These are phyloP conservation scores for Parus major DNA, from an alignment of 2,113 vertebrate genomes.

Conservation along the genomic window DNA sequence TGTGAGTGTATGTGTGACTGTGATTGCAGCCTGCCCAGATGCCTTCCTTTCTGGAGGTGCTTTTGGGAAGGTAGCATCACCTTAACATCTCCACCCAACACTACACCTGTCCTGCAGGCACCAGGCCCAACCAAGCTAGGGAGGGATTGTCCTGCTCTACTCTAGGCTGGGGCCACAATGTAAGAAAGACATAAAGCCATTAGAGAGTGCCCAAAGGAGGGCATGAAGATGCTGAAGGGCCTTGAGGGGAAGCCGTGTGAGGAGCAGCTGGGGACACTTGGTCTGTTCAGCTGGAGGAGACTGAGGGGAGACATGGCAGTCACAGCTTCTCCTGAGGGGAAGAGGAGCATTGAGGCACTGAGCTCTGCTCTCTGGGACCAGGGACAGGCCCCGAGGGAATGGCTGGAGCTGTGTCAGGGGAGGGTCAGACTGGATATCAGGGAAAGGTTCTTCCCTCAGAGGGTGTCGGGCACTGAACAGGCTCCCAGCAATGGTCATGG, in stretches of 20 bases:
- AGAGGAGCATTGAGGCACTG: background rate
- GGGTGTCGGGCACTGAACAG: background rate
- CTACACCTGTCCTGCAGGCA: background rate
- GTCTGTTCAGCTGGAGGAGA: background rate
- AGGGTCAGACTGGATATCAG: rapidly evolving
- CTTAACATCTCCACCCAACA: too few relatives aligned
- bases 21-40: too few relatives aligned
- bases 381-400: background rate
- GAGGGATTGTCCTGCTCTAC: background rate
- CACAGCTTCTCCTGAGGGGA: background rate
- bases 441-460: background rate
- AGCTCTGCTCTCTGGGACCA: background rate
- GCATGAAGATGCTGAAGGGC: background rate
- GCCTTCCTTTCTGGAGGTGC: too few relatives aligned
- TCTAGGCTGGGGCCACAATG: background rate
- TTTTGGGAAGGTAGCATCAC: too few relatives aligned
- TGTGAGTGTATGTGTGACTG: too few relatives aligned
- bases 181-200: rapidly evolving
- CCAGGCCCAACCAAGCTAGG: background rate
- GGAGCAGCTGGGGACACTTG: background rate
- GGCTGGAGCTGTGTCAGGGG: background rate
- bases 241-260: background rate
- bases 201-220: background rate
- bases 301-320: background rate
- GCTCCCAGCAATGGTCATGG: background rate